Evolutionary conservation across 2,888 invertebrate species (phyloP).

Genomic region (Strigamia crassipes): DNA sequence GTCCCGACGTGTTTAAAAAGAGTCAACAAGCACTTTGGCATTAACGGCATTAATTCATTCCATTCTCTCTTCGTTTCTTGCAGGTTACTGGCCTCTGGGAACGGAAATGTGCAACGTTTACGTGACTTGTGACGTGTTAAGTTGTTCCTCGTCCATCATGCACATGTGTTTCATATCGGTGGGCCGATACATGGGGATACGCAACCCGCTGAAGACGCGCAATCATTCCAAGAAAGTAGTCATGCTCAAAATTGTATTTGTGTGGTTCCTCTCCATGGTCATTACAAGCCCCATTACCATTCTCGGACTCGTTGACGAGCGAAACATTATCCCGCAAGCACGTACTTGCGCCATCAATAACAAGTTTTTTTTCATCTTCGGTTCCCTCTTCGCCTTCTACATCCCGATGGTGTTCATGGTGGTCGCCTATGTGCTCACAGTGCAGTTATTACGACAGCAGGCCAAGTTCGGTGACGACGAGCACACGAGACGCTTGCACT

Average conservation of each 20-base stretch:
- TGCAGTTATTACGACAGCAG: constrained; percentile 81
- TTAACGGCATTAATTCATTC: background rate
- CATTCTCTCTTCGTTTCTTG: constrained; percentile 48
- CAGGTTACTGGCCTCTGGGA: constrained; percentile 87
- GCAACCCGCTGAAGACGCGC: constrained; percentile 61
- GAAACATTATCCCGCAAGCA: constrained; percentile 58
- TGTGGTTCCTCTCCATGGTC: constrained; percentile 89
- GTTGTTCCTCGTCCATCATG: constrained; percentile 64
- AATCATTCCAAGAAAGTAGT: constrained; percentile 62
- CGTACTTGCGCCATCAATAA: constrained; percentile 60
- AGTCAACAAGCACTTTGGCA: background rate
- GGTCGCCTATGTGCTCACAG: constrained; percentile 90
- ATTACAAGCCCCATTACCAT: constrained; percentile 83
- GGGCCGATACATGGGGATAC: constrained; percentile 63
- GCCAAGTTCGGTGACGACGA: constrained; percentile 54
- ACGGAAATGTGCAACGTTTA: constrained; percentile 67
- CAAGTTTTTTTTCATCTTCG: constrained; percentile 71
- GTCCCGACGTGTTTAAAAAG: background rate
- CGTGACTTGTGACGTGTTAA: constrained; percentile 76
- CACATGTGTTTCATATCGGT: constrained; percentile 66
- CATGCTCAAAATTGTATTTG: constrained; percentile 86
- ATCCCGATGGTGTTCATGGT: constrained; percentile 94
- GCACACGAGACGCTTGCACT: constrained; percentile 50
- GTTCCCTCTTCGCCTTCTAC: constrained; percentile 93
- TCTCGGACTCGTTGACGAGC: constrained; percentile 61